Evolutionary conservation across 2,113 vertebrate genomes (phyloP).

Genomic region (Psittacus erithacus): DNA sequence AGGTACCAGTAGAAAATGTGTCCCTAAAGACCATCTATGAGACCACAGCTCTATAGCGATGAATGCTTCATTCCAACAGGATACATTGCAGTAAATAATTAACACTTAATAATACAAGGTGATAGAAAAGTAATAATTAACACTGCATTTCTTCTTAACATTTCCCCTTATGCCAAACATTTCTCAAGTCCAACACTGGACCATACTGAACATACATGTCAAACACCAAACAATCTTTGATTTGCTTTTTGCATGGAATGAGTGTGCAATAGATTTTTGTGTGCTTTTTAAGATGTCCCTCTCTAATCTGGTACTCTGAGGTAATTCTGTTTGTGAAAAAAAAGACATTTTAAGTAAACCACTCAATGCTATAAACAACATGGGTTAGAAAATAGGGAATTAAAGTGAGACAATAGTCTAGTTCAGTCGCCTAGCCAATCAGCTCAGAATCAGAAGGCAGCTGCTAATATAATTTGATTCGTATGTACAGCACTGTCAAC

Average conservation of each 20-base stretch:
- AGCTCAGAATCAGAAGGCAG: conserved; percentile 5
- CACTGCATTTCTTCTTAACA: neutral
- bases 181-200: neutral
- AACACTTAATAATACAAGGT: neutral
- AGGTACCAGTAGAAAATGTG: neutral
- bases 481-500: neutral
- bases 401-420: conserved; percentile 1
- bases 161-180: conserved; percentile 3
- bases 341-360: conserved; percentile 35
- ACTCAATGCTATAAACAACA: neutral
- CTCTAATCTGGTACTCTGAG: conserved; percentile 21
- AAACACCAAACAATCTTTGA: neutral
- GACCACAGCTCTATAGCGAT: conserved; percentile 5
- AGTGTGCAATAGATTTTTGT: neutral
- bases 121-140: conserved; percentile 23
- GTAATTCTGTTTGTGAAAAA: conserved; percentile 42
- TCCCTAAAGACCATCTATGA: conserved; percentile 29
- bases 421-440: neutral
- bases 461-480: conserved; percentile 48
- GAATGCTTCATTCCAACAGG: conserved; percentile 50
- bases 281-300: neutral
- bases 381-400: conserved; percentile 1
- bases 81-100: conserved; percentile 56
- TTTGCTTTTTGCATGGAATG: neutral
- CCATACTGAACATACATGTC: neutral